phyloP scores from a whole-genome alignment of 2,113 vertebrate genomes.

The Mobula hypostoma region DNA sequence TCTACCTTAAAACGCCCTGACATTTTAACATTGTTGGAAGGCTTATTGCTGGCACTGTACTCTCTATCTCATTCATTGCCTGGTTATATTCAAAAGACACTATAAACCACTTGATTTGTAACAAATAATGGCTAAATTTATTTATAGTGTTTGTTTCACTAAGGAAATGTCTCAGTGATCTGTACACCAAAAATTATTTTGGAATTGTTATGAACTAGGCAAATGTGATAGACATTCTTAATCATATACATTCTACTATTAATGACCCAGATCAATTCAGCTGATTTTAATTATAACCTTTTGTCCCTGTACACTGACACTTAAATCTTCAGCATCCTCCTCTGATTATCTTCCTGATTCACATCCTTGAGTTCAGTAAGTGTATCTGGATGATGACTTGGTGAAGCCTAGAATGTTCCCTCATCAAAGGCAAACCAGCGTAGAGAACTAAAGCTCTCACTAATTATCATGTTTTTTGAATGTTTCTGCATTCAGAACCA shows the following conservation, averaged over 20 bases:
- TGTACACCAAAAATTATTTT: neutral
- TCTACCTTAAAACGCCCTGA: neutral
- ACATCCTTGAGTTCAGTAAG: too few relatives aligned
- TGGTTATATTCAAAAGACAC: neutral
- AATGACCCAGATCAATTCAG: neutral
- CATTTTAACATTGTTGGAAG: neutral
- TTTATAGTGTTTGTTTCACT: neutral
- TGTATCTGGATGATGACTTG: too few relatives aligned
- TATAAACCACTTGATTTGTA: neutral
- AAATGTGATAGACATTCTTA: neutral
- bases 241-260: neutral
- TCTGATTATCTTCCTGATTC: too few relatives aligned
- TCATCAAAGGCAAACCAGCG: too few relatives aligned
- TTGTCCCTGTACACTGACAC: too few relatives aligned
- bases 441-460: too few relatives aligned
- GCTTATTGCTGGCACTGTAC: neutral
- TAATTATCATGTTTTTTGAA: too few relatives aligned
- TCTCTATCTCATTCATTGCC: neutral
- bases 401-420: too few relatives aligned
- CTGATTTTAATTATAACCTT: too few relatives aligned
- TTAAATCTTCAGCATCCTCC: too few relatives aligned
- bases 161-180: neutral
- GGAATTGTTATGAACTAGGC: neutral
- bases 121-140: neutral
- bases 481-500: too few relatives aligned